phyloP scores from a whole-genome alignment of 1,140 invertebrate species.

The Aleiodes sp. region DNA sequence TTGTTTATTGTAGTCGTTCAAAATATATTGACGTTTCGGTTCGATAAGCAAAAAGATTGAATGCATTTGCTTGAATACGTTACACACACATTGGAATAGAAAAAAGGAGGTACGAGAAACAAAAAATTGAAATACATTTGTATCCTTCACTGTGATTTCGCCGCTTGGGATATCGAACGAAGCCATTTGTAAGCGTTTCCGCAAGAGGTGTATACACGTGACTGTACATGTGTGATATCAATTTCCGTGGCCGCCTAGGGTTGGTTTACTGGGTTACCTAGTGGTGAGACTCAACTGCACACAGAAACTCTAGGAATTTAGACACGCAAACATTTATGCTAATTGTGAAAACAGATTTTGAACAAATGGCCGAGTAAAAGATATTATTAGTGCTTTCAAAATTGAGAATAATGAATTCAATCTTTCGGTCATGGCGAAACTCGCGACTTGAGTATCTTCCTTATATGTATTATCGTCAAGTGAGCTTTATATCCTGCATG shows the following conservation, averaged over 20 bases:
- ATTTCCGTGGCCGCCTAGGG: neutral
- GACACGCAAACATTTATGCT: neutral
- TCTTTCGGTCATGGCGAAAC: neutral
- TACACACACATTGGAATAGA: neutral
- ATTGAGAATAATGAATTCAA: neutral
- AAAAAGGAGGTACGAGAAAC: neutral
- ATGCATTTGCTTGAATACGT: neutral
- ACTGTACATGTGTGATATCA: slow-evolving; percentile 6
- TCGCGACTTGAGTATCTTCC: neutral
- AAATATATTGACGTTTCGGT: neutral
- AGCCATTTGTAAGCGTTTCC: neutral
- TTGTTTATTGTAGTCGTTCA: neutral
- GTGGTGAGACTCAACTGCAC: neutral
- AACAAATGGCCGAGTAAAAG: neutral
- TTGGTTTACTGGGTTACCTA: neutral
- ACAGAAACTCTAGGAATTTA: neutral
- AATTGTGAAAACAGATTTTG: slow-evolving; percentile 1
- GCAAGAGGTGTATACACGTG: neutral
- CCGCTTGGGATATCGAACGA: neutral
- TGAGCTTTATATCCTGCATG: neutral
- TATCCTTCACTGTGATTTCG: neutral
- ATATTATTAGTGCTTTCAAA: no score
- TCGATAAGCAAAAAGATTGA: neutral
- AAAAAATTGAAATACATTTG: slow-evolving; percentile 1
- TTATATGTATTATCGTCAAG: neutral